Percentiles rank a stretch among this genome's conserved stretches.
phyloP scores from a whole-genome alignment of 2,113 vertebrate species.

The Crotalus viridis region DNA sequence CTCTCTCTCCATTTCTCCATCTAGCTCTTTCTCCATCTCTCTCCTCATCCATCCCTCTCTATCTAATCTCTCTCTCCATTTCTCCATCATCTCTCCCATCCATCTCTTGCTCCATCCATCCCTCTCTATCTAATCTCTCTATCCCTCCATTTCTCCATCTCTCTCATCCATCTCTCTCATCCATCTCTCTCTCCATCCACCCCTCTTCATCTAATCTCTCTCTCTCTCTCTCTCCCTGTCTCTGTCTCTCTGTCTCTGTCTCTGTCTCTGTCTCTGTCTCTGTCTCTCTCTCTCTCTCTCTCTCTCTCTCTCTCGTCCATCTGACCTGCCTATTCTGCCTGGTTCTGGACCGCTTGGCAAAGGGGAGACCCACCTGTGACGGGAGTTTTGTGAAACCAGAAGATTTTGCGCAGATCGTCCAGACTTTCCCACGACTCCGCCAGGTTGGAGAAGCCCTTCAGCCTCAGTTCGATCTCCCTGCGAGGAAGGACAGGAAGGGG shows the following conservation, averaged over 20 bases:
- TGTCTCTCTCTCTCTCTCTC: not conserved
- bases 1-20: too few species aligned
- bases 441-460: conserved; percentile 52
- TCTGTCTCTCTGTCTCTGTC: too few species aligned
- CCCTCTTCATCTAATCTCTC: too few species aligned
- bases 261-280: too few species aligned
- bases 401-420: conserved; percentile 57
- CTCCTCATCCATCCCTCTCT: too few species aligned
- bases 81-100: too few species aligned
- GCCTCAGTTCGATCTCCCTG: conserved; percentile 59
- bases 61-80: too few species aligned
- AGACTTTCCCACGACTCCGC: conserved; percentile 60
- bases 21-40: too few species aligned
- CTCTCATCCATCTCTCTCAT: too few species aligned
- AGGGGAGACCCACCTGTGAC: conserved; percentile 37
- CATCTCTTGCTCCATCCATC: not conserved
- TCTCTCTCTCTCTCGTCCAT: not conserved
- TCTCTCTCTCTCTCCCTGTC: too few species aligned
- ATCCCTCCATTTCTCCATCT: not conserved
- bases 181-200: not conserved
- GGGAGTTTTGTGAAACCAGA: conserved; percentile 59
- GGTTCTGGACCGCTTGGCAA: not conserved
- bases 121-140: too few species aligned
- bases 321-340: not conserved
- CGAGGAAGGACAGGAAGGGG: not conserved